These are phyloP conservation scores for Bombus sylvicola DNA, from an alignment of 1,140 invertebrate genomes.

Conservation along the genomic window DNA sequence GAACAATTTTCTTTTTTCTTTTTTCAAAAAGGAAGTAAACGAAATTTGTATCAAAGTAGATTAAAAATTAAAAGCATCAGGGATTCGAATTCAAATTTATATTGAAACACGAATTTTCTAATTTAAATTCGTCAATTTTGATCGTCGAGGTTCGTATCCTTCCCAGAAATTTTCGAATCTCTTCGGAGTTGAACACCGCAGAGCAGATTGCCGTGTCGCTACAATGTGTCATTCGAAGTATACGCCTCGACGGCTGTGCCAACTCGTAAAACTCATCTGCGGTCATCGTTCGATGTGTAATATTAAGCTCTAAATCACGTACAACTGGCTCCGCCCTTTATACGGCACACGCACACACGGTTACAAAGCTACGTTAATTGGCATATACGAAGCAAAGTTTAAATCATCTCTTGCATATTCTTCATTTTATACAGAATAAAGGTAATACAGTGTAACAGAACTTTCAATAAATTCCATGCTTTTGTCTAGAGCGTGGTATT, in stretches of 20 bases:
- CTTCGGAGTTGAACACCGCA: not conserved
- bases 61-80: no score
- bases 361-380: slow-evolving; percentile 5
- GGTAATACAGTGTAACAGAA: no score
- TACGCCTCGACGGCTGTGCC: slow-evolving; percentile 72
- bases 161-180: not conserved
- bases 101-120: not conserved
- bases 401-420: not conserved
- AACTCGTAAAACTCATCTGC: slow-evolving; percentile 81
- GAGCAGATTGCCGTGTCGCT: slow-evolving; percentile 10
- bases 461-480: no score
- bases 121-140: not conserved
- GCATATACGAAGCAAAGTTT: not conserved
- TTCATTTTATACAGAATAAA: no score
- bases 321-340: slow-evolving; percentile 3
- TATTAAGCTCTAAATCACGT: slow-evolving; percentile 46
- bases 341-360: slow-evolving; percentile 21
- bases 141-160: not conserved
- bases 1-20: no score
- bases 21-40: no score
- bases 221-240: slow-evolving; percentile 72
- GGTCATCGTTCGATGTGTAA: slow-evolving; percentile 68
- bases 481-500: no score
- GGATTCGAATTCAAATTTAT: no score
- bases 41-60: no score